These are phyloP conservation scores for Drosophila obscura DNA, from an alignment of 1,140 invertebrate genomes.

Conservation along the genomic window DNA sequence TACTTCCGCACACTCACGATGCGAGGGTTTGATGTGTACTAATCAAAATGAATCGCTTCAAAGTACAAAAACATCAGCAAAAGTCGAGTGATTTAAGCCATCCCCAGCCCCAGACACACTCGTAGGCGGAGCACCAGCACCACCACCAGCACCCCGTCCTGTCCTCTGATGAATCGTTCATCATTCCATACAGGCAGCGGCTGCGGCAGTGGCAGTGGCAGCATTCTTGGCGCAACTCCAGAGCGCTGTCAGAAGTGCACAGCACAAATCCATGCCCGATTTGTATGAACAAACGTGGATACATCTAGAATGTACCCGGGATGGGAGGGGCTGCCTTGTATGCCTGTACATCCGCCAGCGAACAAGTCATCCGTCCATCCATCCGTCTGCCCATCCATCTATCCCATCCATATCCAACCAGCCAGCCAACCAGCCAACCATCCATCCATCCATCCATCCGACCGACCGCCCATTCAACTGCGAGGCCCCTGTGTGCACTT, in stretches of 20 bases:
- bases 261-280: constrained; percentile 67
- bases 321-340: not conserved
- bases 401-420: constrained; percentile 6
- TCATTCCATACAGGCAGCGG: constrained; percentile 13
- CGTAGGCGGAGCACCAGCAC: too few species aligned
- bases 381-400: constrained; percentile 8
- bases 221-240: constrained; percentile 78
- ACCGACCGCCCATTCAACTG: constrained; percentile 55
- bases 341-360: constrained; percentile 45
- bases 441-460: constrained; percentile 1
- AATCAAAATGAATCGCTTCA: constrained; percentile 2
- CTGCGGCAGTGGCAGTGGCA: constrained; percentile 7
- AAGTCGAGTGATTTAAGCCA: constrained; percentile 53
- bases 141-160: not conserved
- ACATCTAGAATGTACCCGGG: constrained; percentile 18
- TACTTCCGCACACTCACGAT: not conserved
- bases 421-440: constrained; percentile 3
- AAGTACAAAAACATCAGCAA: not conserved
- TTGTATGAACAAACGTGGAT: constrained; percentile 19
- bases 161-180: constrained; percentile 36
- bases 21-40: not conserved
- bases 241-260: constrained; percentile 70
- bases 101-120: not conserved
- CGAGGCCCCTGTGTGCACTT: not conserved
- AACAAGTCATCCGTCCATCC: constrained; percentile 32